Conservation (phyloP, 2,888 invertebrate species). For the Conchocele bisecta region DNA sequence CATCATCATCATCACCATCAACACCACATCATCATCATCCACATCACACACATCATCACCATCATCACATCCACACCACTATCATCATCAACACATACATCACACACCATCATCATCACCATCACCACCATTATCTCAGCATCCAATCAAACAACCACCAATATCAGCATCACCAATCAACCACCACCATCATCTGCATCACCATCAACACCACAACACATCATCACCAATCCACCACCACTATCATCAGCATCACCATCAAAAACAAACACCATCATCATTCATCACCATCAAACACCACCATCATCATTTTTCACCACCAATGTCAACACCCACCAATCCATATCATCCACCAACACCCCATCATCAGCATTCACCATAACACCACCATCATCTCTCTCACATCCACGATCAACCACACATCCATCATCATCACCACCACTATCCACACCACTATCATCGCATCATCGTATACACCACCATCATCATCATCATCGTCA, state of each 20-base stretch:
- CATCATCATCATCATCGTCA: neutral
- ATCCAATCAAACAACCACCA: slow-evolving; percentile 1
- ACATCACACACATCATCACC: too few relatives aligned
- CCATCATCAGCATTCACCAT: neutral
- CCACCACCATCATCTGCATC: too few relatives aligned
- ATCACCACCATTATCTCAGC: slow-evolving; percentile 1
- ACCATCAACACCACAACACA: too few relatives aligned
- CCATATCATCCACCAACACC: neutral
- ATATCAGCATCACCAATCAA: slow-evolving; percentile 16
- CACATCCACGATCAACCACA: neutral
- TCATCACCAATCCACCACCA: neutral
- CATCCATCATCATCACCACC: neutral
- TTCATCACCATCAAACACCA: slow-evolving; percentile 27
- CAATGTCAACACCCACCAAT: neutral
- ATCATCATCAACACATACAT: too few relatives aligned
- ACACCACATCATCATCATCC: too few relatives aligned
- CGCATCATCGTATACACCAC: neutral
- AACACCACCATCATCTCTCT: neutral
- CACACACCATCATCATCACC: neutral
- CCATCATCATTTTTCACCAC: slow-evolving; percentile 18
- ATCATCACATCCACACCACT: too few relatives aligned
- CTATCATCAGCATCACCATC: neutral
- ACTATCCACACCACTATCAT: neutral
- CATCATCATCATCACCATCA: too few relatives aligned
- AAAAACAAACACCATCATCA: slow-evolving; percentile 25